Conservation (phyloP, 2,888 invertebrate species). For the Timandra comae region DNA sequence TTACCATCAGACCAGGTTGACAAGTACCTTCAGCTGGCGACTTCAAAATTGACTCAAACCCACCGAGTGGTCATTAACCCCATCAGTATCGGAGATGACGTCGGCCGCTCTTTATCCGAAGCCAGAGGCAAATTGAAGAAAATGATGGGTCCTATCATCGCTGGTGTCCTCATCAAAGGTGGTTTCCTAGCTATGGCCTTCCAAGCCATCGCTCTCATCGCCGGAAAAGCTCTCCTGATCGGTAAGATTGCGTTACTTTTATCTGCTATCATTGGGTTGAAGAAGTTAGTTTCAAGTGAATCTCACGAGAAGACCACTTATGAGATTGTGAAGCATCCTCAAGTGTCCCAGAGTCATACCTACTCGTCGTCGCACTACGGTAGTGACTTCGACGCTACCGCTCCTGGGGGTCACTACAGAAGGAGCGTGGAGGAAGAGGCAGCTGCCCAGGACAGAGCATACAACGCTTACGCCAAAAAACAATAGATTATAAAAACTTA, state of each 20-base stretch:
- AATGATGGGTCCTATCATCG: slow-evolving; percentile 80
- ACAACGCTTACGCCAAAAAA: slow-evolving; percentile 70
- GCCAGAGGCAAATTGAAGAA: slow-evolving; percentile 80
- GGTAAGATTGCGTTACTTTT: slow-evolving; percentile 90
- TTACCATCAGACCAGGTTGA: slow-evolving; percentile 79
- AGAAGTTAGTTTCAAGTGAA: slow-evolving; percentile 84
- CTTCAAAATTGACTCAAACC: slow-evolving; percentile 76
- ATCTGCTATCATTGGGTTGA: slow-evolving; percentile 86
- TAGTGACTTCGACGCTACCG: slow-evolving; percentile 76
- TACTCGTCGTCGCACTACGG: slow-evolving; percentile 84
- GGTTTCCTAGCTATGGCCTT: slow-evolving; percentile 85
- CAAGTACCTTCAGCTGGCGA: slow-evolving; percentile 72
- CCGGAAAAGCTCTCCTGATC: slow-evolving; percentile 87
- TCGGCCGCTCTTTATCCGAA: slow-evolving; percentile 69
- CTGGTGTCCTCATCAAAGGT: slow-evolving; percentile 83
- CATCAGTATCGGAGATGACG: slow-evolving; percentile 49
- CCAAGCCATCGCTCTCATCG: slow-evolving; percentile 84
- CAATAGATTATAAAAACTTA: slow-evolving; percentile 48
- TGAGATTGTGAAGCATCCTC: slow-evolving; percentile 91
- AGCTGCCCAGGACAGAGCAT: slow-evolving; percentile 79
- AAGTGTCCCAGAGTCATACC: slow-evolving; percentile 85
- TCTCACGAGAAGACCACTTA: slow-evolving; percentile 88
- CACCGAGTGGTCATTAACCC: slow-evolving; percentile 77
- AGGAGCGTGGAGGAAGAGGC: slow-evolving; percentile 77
- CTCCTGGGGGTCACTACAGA: slow-evolving; percentile 78